Conservation (phyloP, 2,113 vertebrate species). For the Zapus hudsonius region DNA sequence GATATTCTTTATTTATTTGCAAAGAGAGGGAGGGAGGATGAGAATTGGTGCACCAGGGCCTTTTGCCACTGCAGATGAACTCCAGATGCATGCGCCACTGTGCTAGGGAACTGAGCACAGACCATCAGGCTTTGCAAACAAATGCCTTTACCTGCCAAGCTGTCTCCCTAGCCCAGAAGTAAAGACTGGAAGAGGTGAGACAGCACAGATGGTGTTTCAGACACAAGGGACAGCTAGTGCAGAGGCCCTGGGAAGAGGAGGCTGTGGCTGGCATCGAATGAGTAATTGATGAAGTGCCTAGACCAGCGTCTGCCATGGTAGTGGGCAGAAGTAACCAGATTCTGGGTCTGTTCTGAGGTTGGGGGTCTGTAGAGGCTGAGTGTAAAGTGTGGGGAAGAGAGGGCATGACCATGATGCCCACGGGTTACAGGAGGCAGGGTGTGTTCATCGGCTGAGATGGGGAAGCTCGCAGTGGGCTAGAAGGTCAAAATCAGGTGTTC, state of each 20-base stretch:
- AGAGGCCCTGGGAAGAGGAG: neutral
- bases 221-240: neutral
- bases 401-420: neutral
- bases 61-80: too few species aligned
- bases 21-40: too few species aligned
- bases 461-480: neutral
- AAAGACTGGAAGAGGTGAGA: neutral
- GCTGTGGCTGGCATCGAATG: neutral
- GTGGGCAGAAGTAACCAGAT: neutral
- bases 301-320: neutral
- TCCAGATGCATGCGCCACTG: too few species aligned
- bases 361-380: rapidly evolving
- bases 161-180: neutral
- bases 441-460: neutral
- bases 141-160: neutral
- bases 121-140: too few species aligned
- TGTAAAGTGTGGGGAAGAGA: neutral
- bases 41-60: too few species aligned
- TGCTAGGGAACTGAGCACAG: too few species aligned
- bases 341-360: neutral
- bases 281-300: neutral
- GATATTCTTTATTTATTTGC: too few species aligned
- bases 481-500: rapidly evolving
- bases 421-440: neutral
- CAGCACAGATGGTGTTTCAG: neutral